Base-by-base conservation (phyloP, 92 coral and sea anemone genomes). In the Umimayanthus chanpuru region DNA sequence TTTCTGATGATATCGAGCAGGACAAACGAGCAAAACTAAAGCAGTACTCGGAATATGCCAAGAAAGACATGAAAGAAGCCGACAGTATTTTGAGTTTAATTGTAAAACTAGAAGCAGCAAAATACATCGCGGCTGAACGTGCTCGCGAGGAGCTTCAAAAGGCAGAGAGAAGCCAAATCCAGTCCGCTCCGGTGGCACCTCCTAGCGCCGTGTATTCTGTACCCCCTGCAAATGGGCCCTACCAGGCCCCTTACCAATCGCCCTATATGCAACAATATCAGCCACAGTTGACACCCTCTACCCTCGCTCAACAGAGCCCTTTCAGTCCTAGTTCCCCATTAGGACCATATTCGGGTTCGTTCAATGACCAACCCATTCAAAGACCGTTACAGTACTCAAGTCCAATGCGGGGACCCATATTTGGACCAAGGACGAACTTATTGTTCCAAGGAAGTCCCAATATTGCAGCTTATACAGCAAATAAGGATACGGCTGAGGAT, bases 31-130 rank as follows among this genome's bases (percentile, higher is more conserved):
- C 79, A 49, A 83, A 83, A 25, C 87, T 83, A 23, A 83, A 70
- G 18, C 65, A 83, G 43, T 83, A 83, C 55, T 83, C 87, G 12
- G 87, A 83, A n/a, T 83, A 65, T 71, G 87, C 87, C n/a, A 83
- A 83, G n/a, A 83, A 83, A 16, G 87, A 83, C 65, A 83, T 83
- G 87, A 83, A 83, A 44, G 77, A 83, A 47, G 87, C 87, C 9
- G 87, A 83, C 76, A 83, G 87, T 11, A 83, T 83, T 71, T 23
- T 83, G 40, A 83, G 87, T 36, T 47, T 83, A 44, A 83, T 83
- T 43, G 87, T 83, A 7, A 83, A 83, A 83, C 78, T 83, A 1
- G 87, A 83, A 71, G 87, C 87, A 1, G 87, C 87, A 5, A 83
- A 83, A 32, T 83, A 83, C 66, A 68, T 83, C 16, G 87, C 87